Evolutionary conservation across 2,113 vertebrate species (phyloP), one percentile per base, ranked within the genome.

Genomic region (Rhinolophus sinicus): DNA sequence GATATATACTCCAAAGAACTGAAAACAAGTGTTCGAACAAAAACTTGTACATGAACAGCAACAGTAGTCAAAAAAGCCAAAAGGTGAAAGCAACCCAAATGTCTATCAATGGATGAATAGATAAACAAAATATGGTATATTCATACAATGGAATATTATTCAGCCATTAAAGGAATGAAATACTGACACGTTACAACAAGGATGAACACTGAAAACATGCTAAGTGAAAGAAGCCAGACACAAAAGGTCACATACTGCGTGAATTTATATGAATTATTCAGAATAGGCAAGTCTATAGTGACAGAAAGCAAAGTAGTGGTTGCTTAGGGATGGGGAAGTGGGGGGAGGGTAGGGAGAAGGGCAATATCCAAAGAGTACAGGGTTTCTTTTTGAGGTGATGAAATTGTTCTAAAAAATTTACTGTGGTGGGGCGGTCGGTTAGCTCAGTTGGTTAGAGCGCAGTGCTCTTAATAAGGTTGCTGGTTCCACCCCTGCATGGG

Each of bases 401-500:
- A 67, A 96, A 95, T 47, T 33, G 30, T 73, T 88, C 75, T 88
- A 54, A 82, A 85, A 94, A 73, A 44, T 22, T 81, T 19, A 75
- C 9, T 28, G 1, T 95, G 60, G 11, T 69, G 52, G 40, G 40
- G 40, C 6, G 40, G 40, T 6, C 6, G 40, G 40, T 44, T 44
- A 44, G 40, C 6, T 44, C 40, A 44, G 40, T 44, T 44, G 40
- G 40, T 44, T 44, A 44, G 40, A 44, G 40, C 40, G 40, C 40
- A 44, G 40, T 44, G 40, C 40, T 44, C 40, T 44, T 44, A 44
- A 44, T 44, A 44, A 44, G 40, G 40, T 44, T 44, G 40, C 40
- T 44, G 40, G 40, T 44, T 6, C 40, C 40, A 44, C 7, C 40
- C 40, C 40, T 44, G 5, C 40, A 44, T 44, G 40, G 40, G 40